Percentiles rank a stretch among this genome's conserved stretches.
Evolutionary conservation across 2,797 vertebrate genomes (phyloP).

Genomic region (Alauda arvensis): DNA sequence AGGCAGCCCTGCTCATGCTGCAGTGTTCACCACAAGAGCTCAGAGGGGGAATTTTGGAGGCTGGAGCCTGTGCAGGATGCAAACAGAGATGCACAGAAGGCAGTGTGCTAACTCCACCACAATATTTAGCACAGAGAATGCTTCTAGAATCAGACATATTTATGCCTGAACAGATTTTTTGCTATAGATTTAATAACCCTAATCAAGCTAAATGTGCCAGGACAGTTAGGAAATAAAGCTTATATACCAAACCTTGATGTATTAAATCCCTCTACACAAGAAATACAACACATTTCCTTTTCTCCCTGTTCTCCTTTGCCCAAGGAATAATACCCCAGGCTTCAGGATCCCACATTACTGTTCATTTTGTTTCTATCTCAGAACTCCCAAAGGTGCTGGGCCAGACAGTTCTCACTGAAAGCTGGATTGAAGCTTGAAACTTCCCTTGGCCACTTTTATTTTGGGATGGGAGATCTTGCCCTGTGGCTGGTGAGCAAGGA

Average conservation of each 20-base stretch:
- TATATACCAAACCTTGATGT: neutral
- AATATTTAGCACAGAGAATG: neutral
- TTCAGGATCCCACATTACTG: neutral
- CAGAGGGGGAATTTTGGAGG: neutral
- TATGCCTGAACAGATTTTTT: neutral
- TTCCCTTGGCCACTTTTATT: neutral
- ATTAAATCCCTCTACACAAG: neutral
- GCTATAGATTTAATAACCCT: neutral
- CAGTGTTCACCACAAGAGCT: neutral
- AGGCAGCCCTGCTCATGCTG: rapidly evolving
- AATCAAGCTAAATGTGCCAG: neutral
- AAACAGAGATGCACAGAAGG: neutral
- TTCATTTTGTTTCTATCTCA: neutral
- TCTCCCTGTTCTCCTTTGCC: neutral
- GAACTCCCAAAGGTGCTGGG: neutral
- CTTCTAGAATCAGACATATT: neutral
- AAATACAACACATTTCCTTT: neutral
- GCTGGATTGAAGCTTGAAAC: neutral
- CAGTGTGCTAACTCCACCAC: neutral
- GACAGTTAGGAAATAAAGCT: neutral
- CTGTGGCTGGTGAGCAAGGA: neutral
- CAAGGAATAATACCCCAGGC: neutral
- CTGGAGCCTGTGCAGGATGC: neutral
- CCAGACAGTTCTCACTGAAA: neutral
- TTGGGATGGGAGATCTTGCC: neutral